Base-by-base conservation (phyloP, 2,113 vertebrate species). In the Podiceps cristatus region DNA sequence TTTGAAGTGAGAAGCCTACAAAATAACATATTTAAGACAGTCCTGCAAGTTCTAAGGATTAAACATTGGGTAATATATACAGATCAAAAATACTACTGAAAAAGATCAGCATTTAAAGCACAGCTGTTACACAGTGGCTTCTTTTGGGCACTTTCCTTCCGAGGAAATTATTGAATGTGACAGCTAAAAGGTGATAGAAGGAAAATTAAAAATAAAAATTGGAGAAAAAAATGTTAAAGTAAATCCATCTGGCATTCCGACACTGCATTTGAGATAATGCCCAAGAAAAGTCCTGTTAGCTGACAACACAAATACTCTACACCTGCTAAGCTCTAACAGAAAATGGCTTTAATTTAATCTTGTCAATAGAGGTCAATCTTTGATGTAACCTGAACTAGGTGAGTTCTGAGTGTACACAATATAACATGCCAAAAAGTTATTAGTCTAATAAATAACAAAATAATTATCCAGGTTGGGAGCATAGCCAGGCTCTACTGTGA, bases 301-400 rank as follows among this genome's bases (percentile, higher is more conserved):
- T 98, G 97, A 97, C 96, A 97, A 86, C 91, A 96, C 69, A 90
- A 93, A 96, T 55, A 29, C 6, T 85, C 59, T 33, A 72, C 88
- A 72, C 88, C 62, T 50, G n/a, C 80, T 92, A 86, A 90, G 55
- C 52, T 67, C 80, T 33, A 27, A 91, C 29, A 96, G 92, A 94
- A 98, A 97, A 98, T 17, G 0, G 95, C 72, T 97, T 97, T 95
- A 94, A 86, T 97, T 97, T 96, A 76, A 74, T 96, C 96, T 90
- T 95, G 91, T 95, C 95, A 96, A 18, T 73, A 73, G 40, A 97
- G 81, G 93, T 96, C 96, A 93, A 79, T 83, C 47, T 96, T 90
- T 95, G 79, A 47, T 73, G 69, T 42, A 92, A 95, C 95, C 88
- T 97, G 87, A 97, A 91, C 80, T 84, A 72, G 77, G 72, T 76